Conservation (phyloP, 2,113 vertebrate genomes). For the Poeciliopsis prolifica region DNA sequence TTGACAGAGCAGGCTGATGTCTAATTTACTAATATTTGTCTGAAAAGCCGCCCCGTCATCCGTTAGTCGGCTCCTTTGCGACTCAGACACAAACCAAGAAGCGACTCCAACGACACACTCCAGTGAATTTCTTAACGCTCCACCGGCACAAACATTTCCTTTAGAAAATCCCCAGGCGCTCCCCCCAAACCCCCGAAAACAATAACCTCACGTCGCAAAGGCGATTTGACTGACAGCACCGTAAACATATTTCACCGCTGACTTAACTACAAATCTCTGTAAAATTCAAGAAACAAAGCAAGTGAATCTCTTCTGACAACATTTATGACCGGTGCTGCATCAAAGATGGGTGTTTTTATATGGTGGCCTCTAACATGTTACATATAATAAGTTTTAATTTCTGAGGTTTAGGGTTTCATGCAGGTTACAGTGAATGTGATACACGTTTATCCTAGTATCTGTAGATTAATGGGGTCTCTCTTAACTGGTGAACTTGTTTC, state of each 20-base stretch:
- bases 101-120: conserved; percentile 52
- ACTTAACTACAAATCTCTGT: too few species aligned
- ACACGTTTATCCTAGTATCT: too few species aligned
- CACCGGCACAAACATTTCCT: conserved; percentile 27
- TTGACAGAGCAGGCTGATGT: background rate
- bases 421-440: too few species aligned
- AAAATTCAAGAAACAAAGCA: too few species aligned
- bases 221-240: conserved; percentile 12
- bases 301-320: too few species aligned
- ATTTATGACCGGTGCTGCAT: too few species aligned
- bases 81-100: conserved; percentile 30
- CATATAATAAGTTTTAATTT: too few species aligned
- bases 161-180: background rate
- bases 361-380: too few species aligned
- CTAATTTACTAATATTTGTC: conserved; percentile 5
- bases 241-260: background rate
- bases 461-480: background rate
- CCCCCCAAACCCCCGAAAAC: background rate
- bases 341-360: too few species aligned
- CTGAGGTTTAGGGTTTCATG: too few species aligned
- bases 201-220: conserved; percentile 15
- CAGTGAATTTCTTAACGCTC: conserved; percentile 43
- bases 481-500: background rate
- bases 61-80: conserved; percentile 36
- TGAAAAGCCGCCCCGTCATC: too few species aligned